phyloP scores from a whole-genome alignment of 2,888 invertebrate genomes.

The Tenthredo livida region DNA sequence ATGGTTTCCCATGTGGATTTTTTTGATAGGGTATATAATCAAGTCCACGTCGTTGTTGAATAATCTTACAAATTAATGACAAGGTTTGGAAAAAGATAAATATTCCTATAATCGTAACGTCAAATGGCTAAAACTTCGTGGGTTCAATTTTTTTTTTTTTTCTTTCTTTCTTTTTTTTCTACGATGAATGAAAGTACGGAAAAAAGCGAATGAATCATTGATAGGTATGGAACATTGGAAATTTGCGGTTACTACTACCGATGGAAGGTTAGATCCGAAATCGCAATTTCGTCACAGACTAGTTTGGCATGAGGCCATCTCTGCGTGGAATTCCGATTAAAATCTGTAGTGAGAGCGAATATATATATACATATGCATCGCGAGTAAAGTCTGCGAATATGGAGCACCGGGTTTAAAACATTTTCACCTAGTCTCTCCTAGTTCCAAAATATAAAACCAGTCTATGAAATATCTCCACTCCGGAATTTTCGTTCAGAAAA shows the following conservation, averaged over 20 bases:
- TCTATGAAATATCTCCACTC: neutral
- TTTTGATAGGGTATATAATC: too few species aligned
- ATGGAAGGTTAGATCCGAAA: neutral
- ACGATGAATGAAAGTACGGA: neutral
- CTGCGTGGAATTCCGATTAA: conserved; percentile 24
- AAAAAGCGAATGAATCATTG: conserved; percentile 22
- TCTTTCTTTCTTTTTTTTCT: neutral
- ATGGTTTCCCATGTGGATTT: too few species aligned
- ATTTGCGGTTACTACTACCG: conserved; percentile 27
- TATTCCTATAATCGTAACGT: neutral
- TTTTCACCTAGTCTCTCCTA: neutral
- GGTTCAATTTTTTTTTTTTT: neutral
- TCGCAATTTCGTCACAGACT: conserved; percentile 31
- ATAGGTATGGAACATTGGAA: conserved; percentile 15
- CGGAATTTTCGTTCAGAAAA: neutral
- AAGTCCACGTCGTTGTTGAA: too few species aligned
- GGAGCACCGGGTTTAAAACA: neutral
- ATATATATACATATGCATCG: neutral
- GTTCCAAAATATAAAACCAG: neutral
- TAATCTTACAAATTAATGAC: neutral
- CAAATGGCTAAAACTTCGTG: neutral
- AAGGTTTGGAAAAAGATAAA: neutral
- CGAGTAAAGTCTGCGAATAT: neutral
- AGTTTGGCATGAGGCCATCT: conserved; percentile 26
- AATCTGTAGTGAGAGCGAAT: neutral